A percentile compares a stretch with the other conserved stretches of the same genome.
These are phyloP conservation scores for Zaprionus obscuricornis DNA, from an alignment of 2,888 invertebrate species.

Conservation along the genomic window DNA sequence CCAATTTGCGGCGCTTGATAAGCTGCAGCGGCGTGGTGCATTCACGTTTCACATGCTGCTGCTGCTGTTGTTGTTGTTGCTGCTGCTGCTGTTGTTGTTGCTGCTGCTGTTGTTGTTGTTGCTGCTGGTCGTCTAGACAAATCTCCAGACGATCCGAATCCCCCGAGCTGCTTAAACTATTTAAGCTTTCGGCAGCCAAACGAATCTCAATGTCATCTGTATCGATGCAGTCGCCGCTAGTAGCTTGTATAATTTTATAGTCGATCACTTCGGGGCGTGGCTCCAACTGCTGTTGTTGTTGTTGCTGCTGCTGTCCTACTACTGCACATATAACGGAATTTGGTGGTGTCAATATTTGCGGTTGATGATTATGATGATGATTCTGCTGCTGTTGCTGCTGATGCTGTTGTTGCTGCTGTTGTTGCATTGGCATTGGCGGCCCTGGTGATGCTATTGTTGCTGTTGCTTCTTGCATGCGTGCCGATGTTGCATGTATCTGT, in stretches of 20 bases:
- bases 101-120: conserved; percentile 2
- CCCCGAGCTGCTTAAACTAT: conserved; percentile 68
- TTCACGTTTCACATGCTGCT: conserved; percentile 31
- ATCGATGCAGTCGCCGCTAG: conserved; percentile 43
- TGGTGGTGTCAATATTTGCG: conserved; percentile 52
- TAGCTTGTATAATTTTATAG: conserved; percentile 73
- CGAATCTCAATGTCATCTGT: conserved; percentile 75
- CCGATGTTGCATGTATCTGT: conserved; percentile 67
- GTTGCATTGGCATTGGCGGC: no score
- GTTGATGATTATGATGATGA: conserved; percentile 8
- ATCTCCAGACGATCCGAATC: conserved; percentile 79
- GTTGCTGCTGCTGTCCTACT: conserved; percentile 11
- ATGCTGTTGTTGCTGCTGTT: conserved; percentile 52
- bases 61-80: conserved; percentile 6
- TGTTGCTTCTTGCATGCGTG: conserved; percentile 50
- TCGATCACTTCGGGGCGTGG: conserved; percentile 56
- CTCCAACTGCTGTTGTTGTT: conserved; percentile 13
- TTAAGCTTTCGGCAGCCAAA: conserved; percentile 65
- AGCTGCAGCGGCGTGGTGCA: conserved; percentile 27
- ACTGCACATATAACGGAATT: conserved; percentile 52
- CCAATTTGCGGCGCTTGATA: conserved; percentile 61
- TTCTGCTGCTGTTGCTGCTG: conserved; percentile 5
- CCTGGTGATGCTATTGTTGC: no score
- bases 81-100: conserved; percentile 14
- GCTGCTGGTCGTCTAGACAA: conserved; percentile 61